Evolutionary conservation across 2,888 invertebrate genomes (phyloP), one percentile per base, ranked within the genome.

Genomic region (Cataglyphis livida): DNA sequence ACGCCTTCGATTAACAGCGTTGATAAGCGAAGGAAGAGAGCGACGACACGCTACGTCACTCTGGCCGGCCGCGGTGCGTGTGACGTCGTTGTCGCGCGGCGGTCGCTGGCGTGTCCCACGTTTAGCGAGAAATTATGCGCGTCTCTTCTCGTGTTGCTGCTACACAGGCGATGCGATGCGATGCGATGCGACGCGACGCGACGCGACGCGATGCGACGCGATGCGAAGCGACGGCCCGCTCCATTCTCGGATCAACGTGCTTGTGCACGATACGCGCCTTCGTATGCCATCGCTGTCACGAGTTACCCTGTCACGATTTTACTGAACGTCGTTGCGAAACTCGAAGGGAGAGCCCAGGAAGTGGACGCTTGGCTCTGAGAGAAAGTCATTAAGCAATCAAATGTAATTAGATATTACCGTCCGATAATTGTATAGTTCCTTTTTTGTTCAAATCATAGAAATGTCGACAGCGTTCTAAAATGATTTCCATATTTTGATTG

Each of bases 11-110:
- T 89, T 86, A 85, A 81, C 83, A 75, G 74, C 70, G 73, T 62
- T 76, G 84, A 89, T 85, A 84, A 84, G 59, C 83, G 81, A 82
- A 82, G 59, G 79, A 68, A 62, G 62, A 65, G 79, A 79, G 82
- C 88, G 84, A 65, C 82, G 81, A 84, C 86, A 68, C 66, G 62
- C 87, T 89, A 89, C 89, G 89, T 89, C 89, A 89, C 71, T 64
- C 54, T 7, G n/a, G 57, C 71, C 59, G 44, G 59, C 18, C 44
- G 54, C 38, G 54, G 15, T 57, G 78, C 38, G 15, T 54, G 82
- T 89, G 90, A 89, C 89, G 88, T 89, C 78, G 74, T 65, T n/a
- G 48, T 3, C 76, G 48, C 61, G 38, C 59, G 48, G 51, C 41
- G 65, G 51, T 35, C 44, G 82, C 41, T 32, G 5, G 61, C 44